Percentiles rank a stretch among this genome's conserved stretches.
phyloP scores from a whole-genome alignment of 2,888 invertebrate species.

The Melinaea menophilus region DNA sequence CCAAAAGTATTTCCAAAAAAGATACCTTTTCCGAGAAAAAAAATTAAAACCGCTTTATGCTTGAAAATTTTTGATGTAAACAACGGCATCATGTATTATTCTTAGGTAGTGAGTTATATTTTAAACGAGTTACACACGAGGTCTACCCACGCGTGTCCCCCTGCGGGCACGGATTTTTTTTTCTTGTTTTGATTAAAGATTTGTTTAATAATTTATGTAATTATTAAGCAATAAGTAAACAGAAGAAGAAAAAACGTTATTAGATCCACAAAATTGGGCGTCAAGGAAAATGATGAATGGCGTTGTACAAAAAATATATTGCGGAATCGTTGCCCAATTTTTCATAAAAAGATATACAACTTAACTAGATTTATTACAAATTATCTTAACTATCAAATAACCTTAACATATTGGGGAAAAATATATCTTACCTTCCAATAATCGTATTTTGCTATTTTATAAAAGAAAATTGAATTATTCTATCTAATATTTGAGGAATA shows the following conservation, averaged over 20 bases:
- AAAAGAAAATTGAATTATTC: background rate
- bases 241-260: conserved; percentile 45
- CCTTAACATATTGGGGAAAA: background rate
- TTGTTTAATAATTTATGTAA: conserved; percentile 1
- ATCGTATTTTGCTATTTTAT: background rate
- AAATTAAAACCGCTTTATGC: too few species aligned
- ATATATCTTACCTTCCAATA: background rate
- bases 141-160: too few species aligned
- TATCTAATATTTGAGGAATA: background rate
- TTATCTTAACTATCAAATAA: conserved; percentile 39
- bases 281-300: conserved; percentile 68
- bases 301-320: conserved; percentile 49
- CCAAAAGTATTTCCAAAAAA: too few species aligned
- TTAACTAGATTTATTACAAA: conserved; percentile 45
- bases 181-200: too few species aligned
- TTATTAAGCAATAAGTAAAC: conserved; percentile 31
- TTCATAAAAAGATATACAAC: conserved; percentile 26
- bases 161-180: too few species aligned
- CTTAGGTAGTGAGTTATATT: too few species aligned
- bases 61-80: too few species aligned
- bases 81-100: too few species aligned
- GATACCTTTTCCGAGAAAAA: too few species aligned
- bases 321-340: conserved; percentile 30
- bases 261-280: conserved; percentile 59
- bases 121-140: too few species aligned